Conservation (phyloP, 2,797 vertebrate species). For the Pseudochirops corinnae region DNA sequence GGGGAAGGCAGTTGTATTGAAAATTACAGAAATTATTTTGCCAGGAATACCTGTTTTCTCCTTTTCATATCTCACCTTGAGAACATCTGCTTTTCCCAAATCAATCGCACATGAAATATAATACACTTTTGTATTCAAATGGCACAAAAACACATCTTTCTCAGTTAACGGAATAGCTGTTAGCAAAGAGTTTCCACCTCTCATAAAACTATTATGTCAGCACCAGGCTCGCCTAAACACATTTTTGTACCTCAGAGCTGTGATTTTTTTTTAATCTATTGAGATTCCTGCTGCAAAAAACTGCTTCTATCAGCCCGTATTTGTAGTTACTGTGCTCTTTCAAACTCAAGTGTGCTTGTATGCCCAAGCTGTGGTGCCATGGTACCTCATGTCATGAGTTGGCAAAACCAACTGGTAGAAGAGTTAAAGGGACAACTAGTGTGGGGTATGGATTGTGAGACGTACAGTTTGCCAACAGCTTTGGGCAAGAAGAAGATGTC, state of each 20-base stretch:
- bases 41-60: not conserved
- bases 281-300: conserved; percentile 49
- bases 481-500: conserved; percentile 52
- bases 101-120: conserved; percentile 61
- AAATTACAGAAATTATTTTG: conserved; percentile 21
- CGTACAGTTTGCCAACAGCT: conserved; percentile 59
- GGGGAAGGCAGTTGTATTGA: not conserved
- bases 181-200: conserved; percentile 42
- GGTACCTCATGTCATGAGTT: conserved; percentile 71
- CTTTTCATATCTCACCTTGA: conserved; percentile 2
- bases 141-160: conserved; percentile 53
- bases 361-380: conserved; percentile 83
- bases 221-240: conserved; percentile 52
- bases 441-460: conserved; percentile 59
- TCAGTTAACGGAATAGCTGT: not conserved
- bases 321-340: conserved; percentile 73
- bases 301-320: conserved; percentile 57
- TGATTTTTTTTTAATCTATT: conserved; percentile 44
- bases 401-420: conserved; percentile 62
- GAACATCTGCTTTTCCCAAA: not conserved
- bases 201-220: conserved; percentile 44
- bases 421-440: conserved; percentile 70
- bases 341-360: conserved; percentile 78
- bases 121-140: conserved; percentile 29
- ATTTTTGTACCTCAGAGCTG: conserved; percentile 53